Base-by-base conservation (phyloP, 2,888 invertebrate genomes). In the Drosophila siamana region DNA sequence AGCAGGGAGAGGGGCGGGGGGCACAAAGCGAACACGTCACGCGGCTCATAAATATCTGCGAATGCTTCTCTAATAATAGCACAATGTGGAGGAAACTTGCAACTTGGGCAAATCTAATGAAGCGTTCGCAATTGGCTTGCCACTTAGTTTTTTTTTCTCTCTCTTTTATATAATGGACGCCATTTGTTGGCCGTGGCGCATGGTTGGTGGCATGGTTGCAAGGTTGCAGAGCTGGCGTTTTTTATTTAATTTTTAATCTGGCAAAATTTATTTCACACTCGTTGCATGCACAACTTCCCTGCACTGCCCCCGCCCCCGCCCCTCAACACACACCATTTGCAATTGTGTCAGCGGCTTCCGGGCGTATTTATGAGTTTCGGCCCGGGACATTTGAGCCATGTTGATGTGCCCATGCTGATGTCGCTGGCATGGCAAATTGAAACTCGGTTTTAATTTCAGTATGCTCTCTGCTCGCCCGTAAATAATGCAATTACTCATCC, bases 401-500 rank as follows among this genome's bases (percentile, higher is more conserved):
- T 69, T 54, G 52, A 30, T 59, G 43, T 50, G 52, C 47, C 38
- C 44, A 26, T 59, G 46, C 28, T 36, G 65, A 36, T 55, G 30
- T 28, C 15, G 54, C 13, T 74, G 74, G 68, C 66, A 56, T 57
- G 66, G 69, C 48, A 81, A 84, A 87, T 83, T 83, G 85, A 86
- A 83, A 67, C 38, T 62, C 68, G 57, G 57, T 38, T 87, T 85
- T 89, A 81, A 83, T 89, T 62, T 72, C 76, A 69, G 50, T 48
- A 13, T 15, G 54, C 60, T 19, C 19, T 1, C 19, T 33, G 24
- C 48, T 30, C 28, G 13, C 33, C 46, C 69, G 74, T 89, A 89
- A 89, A 89, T 88, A 89, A 89, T 77, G 60, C 86, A 85, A 89
- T 89, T 89, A 89, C 86, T 83, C 84, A 86, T 84, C 84, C 69